Evolutionary conservation across 2,888 invertebrate species (phyloP), one percentile per base, ranked within the genome.

Genomic region (Morpho helenor): DNA sequence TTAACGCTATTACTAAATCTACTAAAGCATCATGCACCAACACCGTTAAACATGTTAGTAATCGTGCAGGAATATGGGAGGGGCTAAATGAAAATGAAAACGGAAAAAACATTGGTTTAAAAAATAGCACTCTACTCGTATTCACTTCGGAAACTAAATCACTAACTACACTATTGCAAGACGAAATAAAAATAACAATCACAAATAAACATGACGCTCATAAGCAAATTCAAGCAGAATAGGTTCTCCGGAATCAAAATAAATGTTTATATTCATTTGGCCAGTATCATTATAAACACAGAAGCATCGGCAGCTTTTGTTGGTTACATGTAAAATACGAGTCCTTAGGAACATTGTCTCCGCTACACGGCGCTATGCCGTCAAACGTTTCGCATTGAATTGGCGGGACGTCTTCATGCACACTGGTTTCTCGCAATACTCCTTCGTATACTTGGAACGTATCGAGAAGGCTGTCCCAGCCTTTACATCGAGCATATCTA

Each of bases 191-290:
- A 83, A 70, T 68, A 68, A 67, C 71, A 76, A 72, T 77, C 77
- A 83, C 79, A 87, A 84, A 82, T 82, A 84, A 89, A 84, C 77
- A 85, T 87, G 87, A 82, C 85, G 88, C 81, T 84, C 80, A 83
- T 83, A 90, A 91, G 89, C 88, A 89, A 87, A 87, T 86, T 86
- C 74, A 90, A 91, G 90, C 90, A 90, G 89, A 90, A 90, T 90
- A 90, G 89, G 90, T 90, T 89, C 90, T 89, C 87, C 86, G 84
- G 88, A 86, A 87, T 86, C 84, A 87, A 86, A 88, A 86, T 83
- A 88, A 91, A 86, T 81, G 83, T 74, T 45, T 52, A 74, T 82
- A 76, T 85, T 87, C 81, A 85, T 83, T 88, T 91, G 92, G 92
- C 91, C 92, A 92, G 85, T 83, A 84, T 87, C 84, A 86, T 88